phyloP scores from a whole-genome alignment of 2,113 vertebrate species.

The Embiotoca jacksoni region DNA sequence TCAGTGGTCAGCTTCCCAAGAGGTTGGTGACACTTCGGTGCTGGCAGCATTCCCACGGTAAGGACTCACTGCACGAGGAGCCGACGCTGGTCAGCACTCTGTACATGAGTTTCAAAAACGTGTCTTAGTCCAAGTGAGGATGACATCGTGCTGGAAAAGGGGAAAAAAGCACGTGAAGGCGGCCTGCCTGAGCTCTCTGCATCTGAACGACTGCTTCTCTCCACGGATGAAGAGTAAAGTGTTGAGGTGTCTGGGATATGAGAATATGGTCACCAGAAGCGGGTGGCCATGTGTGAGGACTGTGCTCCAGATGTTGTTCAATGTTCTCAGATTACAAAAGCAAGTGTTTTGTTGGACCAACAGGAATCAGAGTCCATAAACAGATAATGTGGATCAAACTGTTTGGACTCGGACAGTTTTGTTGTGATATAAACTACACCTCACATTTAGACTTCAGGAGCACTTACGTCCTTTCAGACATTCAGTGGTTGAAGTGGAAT shows the following conservation, averaged over 20 bases:
- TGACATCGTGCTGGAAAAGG: background rate
- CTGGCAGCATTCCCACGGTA: slow-evolving; percentile 21
- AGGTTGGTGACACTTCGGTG: slow-evolving; percentile 60
- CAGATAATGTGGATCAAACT: background rate
- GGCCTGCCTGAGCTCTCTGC: background rate
- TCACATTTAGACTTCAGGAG: background rate
- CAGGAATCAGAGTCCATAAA: background rate
- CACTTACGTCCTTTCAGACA: background rate
- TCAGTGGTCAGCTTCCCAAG: slow-evolving; percentile 76
- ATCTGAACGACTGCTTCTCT: slow-evolving; percentile 8
- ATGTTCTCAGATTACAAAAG: background rate
- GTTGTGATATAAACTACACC: background rate
- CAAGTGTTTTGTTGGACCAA: background rate
- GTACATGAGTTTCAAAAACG: slow-evolving; percentile 76
- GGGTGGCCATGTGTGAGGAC: background rate
- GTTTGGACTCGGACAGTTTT: background rate
- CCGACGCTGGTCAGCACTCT: slow-evolving; percentile 76
- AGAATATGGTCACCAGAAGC: background rate
- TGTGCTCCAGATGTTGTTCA: slow-evolving; percentile 10
- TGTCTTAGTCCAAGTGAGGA: slow-evolving; percentile 68
- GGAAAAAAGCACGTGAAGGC: background rate
- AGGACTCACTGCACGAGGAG: slow-evolving; percentile 71
- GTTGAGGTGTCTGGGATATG: background rate
- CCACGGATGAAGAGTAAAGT: slow-evolving; percentile 11
- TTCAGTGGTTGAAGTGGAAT: background rate